These are phyloP conservation scores for Tetrapedia diversipes DNA, from an alignment of 2,888 invertebrate genomes.

Conservation along the genomic window DNA sequence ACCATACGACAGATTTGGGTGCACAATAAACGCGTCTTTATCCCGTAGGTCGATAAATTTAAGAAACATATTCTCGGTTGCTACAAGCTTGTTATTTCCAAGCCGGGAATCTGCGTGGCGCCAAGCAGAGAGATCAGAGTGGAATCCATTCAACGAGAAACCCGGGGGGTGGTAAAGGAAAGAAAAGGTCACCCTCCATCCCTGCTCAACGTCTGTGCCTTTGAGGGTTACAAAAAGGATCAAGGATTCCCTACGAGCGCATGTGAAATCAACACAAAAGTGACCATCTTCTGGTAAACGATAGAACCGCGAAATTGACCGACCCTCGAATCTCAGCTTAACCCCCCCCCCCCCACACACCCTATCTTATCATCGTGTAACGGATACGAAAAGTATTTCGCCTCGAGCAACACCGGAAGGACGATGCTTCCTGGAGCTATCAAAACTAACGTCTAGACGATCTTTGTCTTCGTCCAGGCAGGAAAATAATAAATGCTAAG, in stretches of 20 bases:
- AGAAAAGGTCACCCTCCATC: slow-evolving; percentile 65
- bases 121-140: slow-evolving; percentile 66
- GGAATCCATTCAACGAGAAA: slow-evolving; percentile 71
- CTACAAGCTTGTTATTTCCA: slow-evolving; percentile 80
- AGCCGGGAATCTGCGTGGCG: slow-evolving; percentile 73
- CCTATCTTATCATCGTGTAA: slow-evolving; percentile 6
- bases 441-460: slow-evolving; percentile 76
- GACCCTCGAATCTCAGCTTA: slow-evolving; percentile 60
- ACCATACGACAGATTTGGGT: slow-evolving; percentile 39
- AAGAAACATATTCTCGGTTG: slow-evolving; percentile 56
- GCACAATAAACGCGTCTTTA: slow-evolving; percentile 52
- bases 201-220: slow-evolving; percentile 78
- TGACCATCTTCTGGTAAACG: slow-evolving; percentile 78
- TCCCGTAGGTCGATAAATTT: slow-evolving; percentile 37
- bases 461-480: slow-evolving; percentile 77
- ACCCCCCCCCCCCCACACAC: slow-evolving; percentile 25
- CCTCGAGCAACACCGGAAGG: slow-evolving; percentile 66
- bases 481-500: slow-evolving; percentile 78
- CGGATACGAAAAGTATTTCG: slow-evolving; percentile 59
- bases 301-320: slow-evolving; percentile 67
- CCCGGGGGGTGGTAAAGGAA: slow-evolving; percentile 3
- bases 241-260: slow-evolving; percentile 61
- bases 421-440: slow-evolving; percentile 44
- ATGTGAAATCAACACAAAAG: slow-evolving; percentile 74
- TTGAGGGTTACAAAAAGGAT: slow-evolving; percentile 72